Conservation (phyloP, 2,888 invertebrate genomes). For the Cloeon dipterum region DNA sequence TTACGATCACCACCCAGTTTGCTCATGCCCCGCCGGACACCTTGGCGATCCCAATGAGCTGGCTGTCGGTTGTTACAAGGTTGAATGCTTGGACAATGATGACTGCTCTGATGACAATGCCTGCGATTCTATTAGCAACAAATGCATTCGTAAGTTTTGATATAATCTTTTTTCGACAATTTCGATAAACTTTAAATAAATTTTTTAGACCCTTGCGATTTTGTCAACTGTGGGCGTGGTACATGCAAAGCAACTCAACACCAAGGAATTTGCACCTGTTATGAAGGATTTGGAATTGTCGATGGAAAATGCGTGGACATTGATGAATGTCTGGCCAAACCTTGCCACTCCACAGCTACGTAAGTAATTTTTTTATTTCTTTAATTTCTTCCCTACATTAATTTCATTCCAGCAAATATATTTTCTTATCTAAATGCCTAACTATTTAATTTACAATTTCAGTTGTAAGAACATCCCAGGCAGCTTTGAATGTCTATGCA, state of each 20-base stretch:
- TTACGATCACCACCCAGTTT: conserved; percentile 43
- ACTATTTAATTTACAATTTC: conserved; percentile 5
- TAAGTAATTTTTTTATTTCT: conserved; percentile 14
- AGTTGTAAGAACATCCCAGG: conserved; percentile 57
- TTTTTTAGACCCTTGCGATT: conserved; percentile 53
- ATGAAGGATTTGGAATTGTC: conserved; percentile 41
- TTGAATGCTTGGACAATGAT: conserved; percentile 55
- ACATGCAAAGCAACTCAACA: conserved; percentile 51
- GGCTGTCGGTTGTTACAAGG: conserved; percentile 65
- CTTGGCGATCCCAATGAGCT: conserved; percentile 58
- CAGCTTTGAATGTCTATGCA: conserved; percentile 51
- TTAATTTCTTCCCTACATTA: neutral
- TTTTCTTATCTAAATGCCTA: neutral
- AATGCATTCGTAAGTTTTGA: conserved; percentile 41
- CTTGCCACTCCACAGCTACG: conserved; percentile 55
- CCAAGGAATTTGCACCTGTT: conserved; percentile 46
- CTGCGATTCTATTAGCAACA: conserved; percentile 51
- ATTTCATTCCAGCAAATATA: conserved; percentile 4
- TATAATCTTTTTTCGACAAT: neutral
- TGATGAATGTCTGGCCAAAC: conserved; percentile 53
- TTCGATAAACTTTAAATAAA: conserved; percentile 6
- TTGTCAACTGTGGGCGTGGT: conserved; percentile 56
- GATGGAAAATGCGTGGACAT: conserved; percentile 52
- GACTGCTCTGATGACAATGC: conserved; percentile 54
- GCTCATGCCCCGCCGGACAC: conserved; percentile 57